Conservation (phyloP, 1,140 invertebrate genomes). For the Drosophila lacertosa region DNA sequence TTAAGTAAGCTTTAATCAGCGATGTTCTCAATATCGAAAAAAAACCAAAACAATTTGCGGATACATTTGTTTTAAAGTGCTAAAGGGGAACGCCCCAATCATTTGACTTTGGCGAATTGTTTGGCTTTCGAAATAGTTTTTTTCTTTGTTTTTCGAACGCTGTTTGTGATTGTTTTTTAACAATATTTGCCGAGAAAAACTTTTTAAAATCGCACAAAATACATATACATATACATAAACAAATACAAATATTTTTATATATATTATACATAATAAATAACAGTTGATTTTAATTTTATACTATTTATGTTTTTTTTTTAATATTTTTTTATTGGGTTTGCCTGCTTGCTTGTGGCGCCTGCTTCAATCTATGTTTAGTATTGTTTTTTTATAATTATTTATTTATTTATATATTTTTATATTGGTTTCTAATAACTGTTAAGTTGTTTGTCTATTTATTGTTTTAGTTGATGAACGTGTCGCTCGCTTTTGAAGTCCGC, state of each 20-base stretch:
- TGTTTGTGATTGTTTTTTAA: conserved; percentile 8
- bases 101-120: not conserved
- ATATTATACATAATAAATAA: conserved; percentile 72
- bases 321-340: conserved; percentile 5
- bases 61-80: conserved; percentile 3
- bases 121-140: conserved; percentile 5
- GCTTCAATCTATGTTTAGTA: conserved; percentile 6
- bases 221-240: conserved; percentile 50
- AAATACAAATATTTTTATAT: conserved; percentile 53
- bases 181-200: conserved; percentile 24
- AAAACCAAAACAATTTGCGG: conserved; percentile 10
- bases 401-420: conserved; percentile 19
- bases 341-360: conserved; percentile 24
- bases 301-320: conserved; percentile 28
- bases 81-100: not conserved
- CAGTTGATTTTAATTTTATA: conserved; percentile 48
- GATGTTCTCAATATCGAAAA: conserved; percentile 11
- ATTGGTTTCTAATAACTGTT: conserved; percentile 23
- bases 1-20: conserved; percentile 16
- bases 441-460: conserved; percentile 50
- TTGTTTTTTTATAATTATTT: conserved; percentile 41
- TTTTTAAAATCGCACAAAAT: conserved; percentile 43
- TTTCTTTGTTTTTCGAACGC: conserved; percentile 8
- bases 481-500: conserved; percentile 66
- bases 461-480: conserved; percentile 33